Percentiles rank a stretch among this genome's conserved stretches.
Conservation (phyloP, 2,797 vertebrate species). For the Gila robusta region DNA sequence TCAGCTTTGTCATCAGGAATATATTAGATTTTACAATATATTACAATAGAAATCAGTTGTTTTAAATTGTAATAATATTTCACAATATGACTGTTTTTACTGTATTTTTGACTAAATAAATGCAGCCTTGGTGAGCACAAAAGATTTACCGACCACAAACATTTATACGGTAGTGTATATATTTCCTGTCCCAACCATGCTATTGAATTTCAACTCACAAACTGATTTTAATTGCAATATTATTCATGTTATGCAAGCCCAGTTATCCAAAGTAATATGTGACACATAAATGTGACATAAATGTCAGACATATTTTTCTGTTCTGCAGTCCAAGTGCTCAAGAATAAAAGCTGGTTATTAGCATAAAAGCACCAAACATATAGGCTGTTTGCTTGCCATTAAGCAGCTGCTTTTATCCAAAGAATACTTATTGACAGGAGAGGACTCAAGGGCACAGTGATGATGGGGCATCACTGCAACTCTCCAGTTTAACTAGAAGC, state of each 20-base stretch:
- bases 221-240: too few species aligned
- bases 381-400: constrained; percentile 8
- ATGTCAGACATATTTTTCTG: not conserved
- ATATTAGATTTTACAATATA: not conserved
- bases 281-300: not conserved
- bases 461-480: not conserved
- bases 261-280: not conserved
- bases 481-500: not conserved
- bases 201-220: not conserved
- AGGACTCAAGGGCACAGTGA: not conserved
- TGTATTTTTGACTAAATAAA: not conserved
- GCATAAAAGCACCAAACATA: not conserved
- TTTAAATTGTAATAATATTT: not conserved
- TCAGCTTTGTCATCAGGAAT: not conserved
- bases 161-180: not conserved
- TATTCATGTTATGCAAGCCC: too few species aligned
- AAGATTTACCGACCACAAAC: not conserved
- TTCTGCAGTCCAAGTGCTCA: not conserved
- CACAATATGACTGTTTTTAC: not conserved
- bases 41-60: not conserved
- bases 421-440: not conserved
- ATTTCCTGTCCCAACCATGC: not conserved
- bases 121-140: not conserved
- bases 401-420: constrained; percentile 7
- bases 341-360: not conserved